Evolutionary conservation across 1,140 invertebrate genomes (phyloP).

Genomic region (Atta cephalotes): DNA sequence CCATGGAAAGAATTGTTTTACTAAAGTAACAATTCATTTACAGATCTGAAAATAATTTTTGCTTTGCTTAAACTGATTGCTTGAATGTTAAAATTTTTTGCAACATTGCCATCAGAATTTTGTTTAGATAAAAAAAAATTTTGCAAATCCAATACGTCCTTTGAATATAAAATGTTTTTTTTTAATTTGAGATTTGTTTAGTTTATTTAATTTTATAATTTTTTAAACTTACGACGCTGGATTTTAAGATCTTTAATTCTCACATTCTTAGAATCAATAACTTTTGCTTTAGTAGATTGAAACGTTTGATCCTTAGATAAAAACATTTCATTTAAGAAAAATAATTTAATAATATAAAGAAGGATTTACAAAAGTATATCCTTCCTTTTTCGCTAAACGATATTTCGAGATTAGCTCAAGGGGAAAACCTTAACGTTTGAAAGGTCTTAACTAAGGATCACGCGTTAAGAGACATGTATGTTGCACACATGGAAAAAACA

Average conservation of each 20-base stretch:
- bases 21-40: too few relatives aligned
- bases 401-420: conserved; percentile 47
- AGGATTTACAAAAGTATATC: conserved; percentile 46
- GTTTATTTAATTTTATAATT: conserved; percentile 3
- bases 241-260: not conserved
- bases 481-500: not conserved
- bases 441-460: conserved; percentile 46
- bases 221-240: not conserved
- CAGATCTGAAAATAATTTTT: too few relatives aligned
- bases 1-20: too few relatives aligned
- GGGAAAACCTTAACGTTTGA: conserved; percentile 20
- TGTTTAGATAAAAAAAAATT: not conserved
- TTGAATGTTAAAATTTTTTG: too few relatives aligned
- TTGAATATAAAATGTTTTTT: too few relatives aligned
- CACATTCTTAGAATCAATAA: not conserved
- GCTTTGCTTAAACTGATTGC: too few relatives aligned
- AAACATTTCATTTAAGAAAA: not conserved
- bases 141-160: not conserved
- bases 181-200: too few relatives aligned
- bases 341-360: not conserved
- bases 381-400: conserved; percentile 13
- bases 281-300: not conserved
- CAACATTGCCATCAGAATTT: too few relatives aligned
- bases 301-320: conserved; percentile 40
- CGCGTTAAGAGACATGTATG: not conserved